Base-by-base conservation (phyloP, 1,140 invertebrate species). In the Paramacrobiotus metropolitanus region DNA sequence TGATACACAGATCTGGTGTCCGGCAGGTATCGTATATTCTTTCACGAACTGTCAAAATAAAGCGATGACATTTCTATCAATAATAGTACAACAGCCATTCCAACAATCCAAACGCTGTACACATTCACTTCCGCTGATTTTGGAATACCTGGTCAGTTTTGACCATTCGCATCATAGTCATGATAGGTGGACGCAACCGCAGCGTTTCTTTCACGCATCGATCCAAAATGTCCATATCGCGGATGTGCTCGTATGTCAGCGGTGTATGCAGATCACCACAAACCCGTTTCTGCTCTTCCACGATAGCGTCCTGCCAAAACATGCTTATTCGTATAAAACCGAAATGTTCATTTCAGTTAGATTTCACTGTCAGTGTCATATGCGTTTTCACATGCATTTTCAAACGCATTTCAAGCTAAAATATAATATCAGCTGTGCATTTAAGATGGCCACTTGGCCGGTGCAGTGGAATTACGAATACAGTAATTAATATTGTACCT, bases 1-100 rank as follows among this genome's bases (percentile, higher is more conserved):
- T 2, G 69, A 70, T 9, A 71, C 68, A 67, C 70, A 71, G n/a
- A 71, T 66, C 59, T 70, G 69, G 61, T 70, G 68, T 21, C 68
- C 69, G 20, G 65, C 60, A 1, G 70, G 70, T 15, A 71, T 71
- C 0, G 64, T 66, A 61, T 70, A 71, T 31, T 68, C 67, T 20
- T 63, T 40, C 18, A 70, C 61, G 20, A 62, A 68, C 67, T 68
- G 60, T 45, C n/a, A n/a, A n/a, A 60, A 62, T 31, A 62, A 55
- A 24, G 9, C 9, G 40, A 60, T 34, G 30, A 60, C 24, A 9
- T 9, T 21, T 59, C 21, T 20, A 4, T 24, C 4, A 9, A 9
- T 59, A 9, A 21, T 9, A n/a, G n/a, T n/a, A n/a, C n/a, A n/a
- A 59, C 29, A 4, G 55, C 4, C 21, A 59, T 59, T 30, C 21